Evolutionary conservation across 2,797 vertebrate genomes (phyloP), one percentile per base, ranked within the genome.

Genomic region (Eidolon dupreanum): DNA sequence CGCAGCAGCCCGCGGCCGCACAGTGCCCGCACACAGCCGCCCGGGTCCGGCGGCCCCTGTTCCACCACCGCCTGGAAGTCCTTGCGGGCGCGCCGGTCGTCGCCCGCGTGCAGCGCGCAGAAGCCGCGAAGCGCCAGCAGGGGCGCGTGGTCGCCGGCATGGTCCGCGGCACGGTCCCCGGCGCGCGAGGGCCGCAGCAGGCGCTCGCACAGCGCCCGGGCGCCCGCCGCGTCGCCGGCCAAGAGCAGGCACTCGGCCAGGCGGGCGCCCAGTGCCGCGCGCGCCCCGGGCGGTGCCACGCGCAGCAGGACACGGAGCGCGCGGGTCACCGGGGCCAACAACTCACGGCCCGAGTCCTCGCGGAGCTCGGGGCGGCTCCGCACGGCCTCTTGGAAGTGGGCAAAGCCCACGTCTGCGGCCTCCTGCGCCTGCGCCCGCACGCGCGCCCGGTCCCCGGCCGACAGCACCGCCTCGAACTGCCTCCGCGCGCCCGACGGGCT

Each of bases 11-110:
- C 99, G 4, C 99, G 99, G 31, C 99, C 99, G 77, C 99, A 99
- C 5, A 99, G 98, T 0, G 99, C 99, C 41, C 99, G 99, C 96
- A 99, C 99, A 74, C 99, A 99, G 98, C 99, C 99, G 90, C 95
- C 98, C 0, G 99, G 99, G 36, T 99, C 99, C 0, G 99, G 99
- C 3, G 99, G 97, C 2, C 85, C 97, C 16, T 99, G 99, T 96
- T 99, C 99, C 4, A 99, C 98, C 75, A 99, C 99, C 15, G 98
- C 98, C 97, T 99, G 99, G 97, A 99, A 99, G 98, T 99, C 99
- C 93, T 99, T 98, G 88, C 99, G 97, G 8, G 99, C 99, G 83
- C 98, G 97, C 15, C 94, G 97, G 16, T 98, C 97, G 82, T 99
- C 98, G 1, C 99, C 99, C 3, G 96, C 63, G 0, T 99, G 99